phyloP scores from a whole-genome alignment of 2,888 invertebrate species.

The Timema cristinae region DNA sequence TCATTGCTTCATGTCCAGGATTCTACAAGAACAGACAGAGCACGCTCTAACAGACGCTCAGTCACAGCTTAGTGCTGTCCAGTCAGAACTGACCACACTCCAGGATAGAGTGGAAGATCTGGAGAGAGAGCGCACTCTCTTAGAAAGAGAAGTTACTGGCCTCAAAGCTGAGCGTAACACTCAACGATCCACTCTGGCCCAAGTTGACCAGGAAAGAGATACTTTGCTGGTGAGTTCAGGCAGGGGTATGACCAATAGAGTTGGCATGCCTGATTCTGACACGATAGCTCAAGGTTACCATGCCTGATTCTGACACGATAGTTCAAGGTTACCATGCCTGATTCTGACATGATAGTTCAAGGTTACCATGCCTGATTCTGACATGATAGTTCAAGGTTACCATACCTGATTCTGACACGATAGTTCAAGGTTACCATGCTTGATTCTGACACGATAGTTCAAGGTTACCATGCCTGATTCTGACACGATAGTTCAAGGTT shows the following conservation, averaged over 20 bases:
- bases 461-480: too few species aligned
- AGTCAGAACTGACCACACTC: slow-evolving; percentile 59
- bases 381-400: too few species aligned
- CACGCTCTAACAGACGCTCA: slow-evolving; percentile 65
- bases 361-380: too few species aligned
- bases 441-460: too few species aligned
- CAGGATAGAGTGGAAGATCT: slow-evolving; percentile 55
- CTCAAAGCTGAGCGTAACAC: slow-evolving; percentile 61
- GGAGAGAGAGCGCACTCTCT: slow-evolving; percentile 56
- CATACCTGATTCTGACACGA: too few species aligned
- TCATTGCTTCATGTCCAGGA: slow-evolving; percentile 45
- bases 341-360: too few species aligned
- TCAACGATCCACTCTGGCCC: slow-evolving; percentile 57
- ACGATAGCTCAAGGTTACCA: too few species aligned
- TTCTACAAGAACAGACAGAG: slow-evolving; percentile 73
- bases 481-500: too few species aligned
- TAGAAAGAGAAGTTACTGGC: slow-evolving; percentile 56
- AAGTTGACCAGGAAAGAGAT: slow-evolving; percentile 70
- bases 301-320: too few species aligned
- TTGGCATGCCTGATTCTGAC: too few species aligned
- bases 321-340: too few species aligned
- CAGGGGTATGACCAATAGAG: background rate
- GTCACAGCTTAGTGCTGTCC: slow-evolving; percentile 58
- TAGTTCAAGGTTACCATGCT: too few species aligned
- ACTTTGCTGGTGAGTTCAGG: slow-evolving; percentile 50